Percentiles rank a stretch among this genome's conserved stretches.
phyloP scores from a whole-genome alignment of 2,797 vertebrate genomes.

The Pipistrellus kuhlii region DNA sequence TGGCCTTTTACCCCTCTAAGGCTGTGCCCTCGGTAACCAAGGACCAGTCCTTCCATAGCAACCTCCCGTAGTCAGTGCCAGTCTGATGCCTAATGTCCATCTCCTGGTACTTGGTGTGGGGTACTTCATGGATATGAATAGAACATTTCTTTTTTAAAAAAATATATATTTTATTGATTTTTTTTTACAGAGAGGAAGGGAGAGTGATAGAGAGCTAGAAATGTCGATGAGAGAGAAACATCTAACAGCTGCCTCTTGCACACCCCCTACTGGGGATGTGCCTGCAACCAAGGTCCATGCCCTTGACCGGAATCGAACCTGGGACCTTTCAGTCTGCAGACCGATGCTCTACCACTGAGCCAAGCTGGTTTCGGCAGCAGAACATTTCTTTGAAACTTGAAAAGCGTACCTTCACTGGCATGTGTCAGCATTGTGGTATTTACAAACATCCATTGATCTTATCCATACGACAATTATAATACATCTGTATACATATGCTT shows the following conservation, averaged over 20 bases:
- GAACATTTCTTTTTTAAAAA: neutral
- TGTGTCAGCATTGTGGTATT: neutral
- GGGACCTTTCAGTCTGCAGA: no score
- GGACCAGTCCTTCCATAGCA: neutral
- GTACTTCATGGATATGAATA: neutral
- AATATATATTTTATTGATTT: no score
- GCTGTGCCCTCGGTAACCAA: neutral
- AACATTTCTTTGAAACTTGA: neutral
- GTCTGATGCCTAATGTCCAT: neutral
- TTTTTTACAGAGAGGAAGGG: no score
- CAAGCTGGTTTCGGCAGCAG: neutral
- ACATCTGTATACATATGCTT: neutral
- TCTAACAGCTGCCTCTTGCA: no score
- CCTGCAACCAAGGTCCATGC: no score
- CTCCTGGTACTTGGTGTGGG: neutral
- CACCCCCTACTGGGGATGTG: no score
- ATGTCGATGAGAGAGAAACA: no score
- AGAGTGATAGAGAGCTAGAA: no score
- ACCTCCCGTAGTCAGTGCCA: neutral
- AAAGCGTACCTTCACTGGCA: neutral
- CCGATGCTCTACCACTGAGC: no score
- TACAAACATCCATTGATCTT: neutral
- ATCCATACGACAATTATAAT: neutral
- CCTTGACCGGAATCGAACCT: no score
- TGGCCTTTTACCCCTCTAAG: accelerated